These are phyloP conservation scores for Halotydeus destructor DNA, from an alignment of 1,140 invertebrate species.

Conservation along the genomic window DNA sequence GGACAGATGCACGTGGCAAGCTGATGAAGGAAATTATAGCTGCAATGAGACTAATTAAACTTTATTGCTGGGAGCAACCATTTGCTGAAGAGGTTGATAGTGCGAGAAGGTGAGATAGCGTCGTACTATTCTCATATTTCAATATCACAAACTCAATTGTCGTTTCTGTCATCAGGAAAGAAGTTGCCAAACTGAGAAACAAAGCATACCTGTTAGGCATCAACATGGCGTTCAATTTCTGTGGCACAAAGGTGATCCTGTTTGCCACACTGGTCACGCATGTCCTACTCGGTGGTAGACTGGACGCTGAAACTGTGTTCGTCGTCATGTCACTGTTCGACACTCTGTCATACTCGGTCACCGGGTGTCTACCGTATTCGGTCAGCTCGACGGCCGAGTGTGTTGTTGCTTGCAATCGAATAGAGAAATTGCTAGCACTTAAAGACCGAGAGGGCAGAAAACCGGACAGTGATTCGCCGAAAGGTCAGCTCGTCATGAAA, in stretches of 20 bases:
- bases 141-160: not conserved
- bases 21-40: slow-evolving; percentile 77
- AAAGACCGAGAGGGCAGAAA: too few species aligned
- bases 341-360: slow-evolving; percentile 37
- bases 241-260: slow-evolving; percentile 40
- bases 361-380: slow-evolving; percentile 44
- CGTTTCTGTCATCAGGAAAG: slow-evolving; percentile 4
- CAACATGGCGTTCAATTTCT: slow-evolving; percentile 27
- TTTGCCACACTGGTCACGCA: slow-evolving; percentile 47
- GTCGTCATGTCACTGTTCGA: slow-evolving; percentile 47
- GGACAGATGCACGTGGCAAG: slow-evolving; percentile 59
- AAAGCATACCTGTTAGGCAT: slow-evolving; percentile 42
- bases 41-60: slow-evolving; percentile 60
- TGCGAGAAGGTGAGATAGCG: slow-evolving; percentile 25
- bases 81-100: slow-evolving; percentile 41
- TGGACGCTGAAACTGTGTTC: slow-evolving; percentile 52
- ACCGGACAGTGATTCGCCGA: too few species aligned
- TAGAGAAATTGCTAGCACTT: too few species aligned
- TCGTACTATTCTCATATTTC: not conserved
- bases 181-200: slow-evolving; percentile 32
- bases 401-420: slow-evolving; percentile 38
- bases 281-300: slow-evolving; percentile 34
- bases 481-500: too few species aligned
- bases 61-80: slow-evolving; percentile 57
- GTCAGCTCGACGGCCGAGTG: too few species aligned